phyloP scores from a whole-genome alignment of 2,797 vertebrate genomes.

The Hozukius guyotensis region DNA sequence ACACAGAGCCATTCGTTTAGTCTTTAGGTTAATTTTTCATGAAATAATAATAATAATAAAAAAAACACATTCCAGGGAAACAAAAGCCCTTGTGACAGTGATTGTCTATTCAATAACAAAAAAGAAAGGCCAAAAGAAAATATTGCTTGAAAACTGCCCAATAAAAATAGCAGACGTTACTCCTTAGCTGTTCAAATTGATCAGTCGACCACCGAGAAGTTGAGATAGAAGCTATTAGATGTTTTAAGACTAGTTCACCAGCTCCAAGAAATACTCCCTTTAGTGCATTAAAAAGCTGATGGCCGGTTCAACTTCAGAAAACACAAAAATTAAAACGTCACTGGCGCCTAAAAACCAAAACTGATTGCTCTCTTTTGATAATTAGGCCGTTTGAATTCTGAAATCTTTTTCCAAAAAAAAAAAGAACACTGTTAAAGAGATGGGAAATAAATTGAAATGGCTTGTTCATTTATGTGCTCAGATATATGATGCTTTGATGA shows the following conservation, averaged over 20 bases:
- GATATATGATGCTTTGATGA: constrained; percentile 82
- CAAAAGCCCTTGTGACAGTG: constrained; percentile 88
- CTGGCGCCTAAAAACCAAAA: constrained; percentile 61
- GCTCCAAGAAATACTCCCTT: constrained; percentile 55
- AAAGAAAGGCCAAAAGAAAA: constrained; percentile 71
- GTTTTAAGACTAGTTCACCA: constrained; percentile 71
- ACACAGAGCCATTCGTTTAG: constrained; percentile 81
- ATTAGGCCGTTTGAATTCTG: constrained; percentile 69
- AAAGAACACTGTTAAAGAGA: constrained; percentile 73
- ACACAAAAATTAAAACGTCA: constrained; percentile 1
- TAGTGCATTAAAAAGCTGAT: constrained; percentile 56
- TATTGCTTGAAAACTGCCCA: constrained; percentile 82
- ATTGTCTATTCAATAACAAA: constrained; percentile 85
- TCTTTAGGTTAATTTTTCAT: constrained; percentile 73
- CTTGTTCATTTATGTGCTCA: constrained; percentile 85
- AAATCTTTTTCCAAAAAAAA: constrained; percentile 48
- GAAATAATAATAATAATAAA: constrained; percentile 45
- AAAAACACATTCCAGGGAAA: constrained; percentile 83
- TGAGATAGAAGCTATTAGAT: constrained; percentile 58
- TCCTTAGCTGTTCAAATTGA: constrained; percentile 59
- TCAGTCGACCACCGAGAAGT: constrained; percentile 59
- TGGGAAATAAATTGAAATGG: constrained; percentile 84
- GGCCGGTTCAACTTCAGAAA: constrained; percentile 56
- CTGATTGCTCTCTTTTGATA: constrained; percentile 62
- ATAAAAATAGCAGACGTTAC: constrained; percentile 67